Conservation (phyloP, 2,888 invertebrate genomes). For the Gastrophysa polygoni region DNA sequence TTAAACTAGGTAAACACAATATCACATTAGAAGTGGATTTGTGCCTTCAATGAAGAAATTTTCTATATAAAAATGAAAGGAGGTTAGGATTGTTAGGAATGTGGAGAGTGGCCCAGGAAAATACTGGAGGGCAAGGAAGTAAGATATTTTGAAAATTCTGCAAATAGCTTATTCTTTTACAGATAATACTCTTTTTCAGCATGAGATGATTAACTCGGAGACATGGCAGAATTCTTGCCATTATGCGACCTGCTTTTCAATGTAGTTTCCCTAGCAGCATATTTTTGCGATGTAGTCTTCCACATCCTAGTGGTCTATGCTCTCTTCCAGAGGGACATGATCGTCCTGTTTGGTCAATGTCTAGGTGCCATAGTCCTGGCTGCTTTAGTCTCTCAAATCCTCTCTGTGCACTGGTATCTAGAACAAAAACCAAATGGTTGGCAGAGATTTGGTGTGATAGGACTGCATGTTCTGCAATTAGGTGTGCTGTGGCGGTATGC, state of each 20-base stretch:
- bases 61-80: conserved; percentile 51
- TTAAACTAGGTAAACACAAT: conserved; percentile 10
- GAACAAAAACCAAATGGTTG: conserved; percentile 53
- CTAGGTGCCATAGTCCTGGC: conserved; percentile 75
- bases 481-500: conserved; percentile 84
- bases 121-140: conserved; percentile 52
- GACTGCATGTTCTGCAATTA: conserved; percentile 71
- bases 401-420: conserved; percentile 72
- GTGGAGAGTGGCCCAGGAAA: conserved; percentile 55
- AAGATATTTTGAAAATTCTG: conserved; percentile 30
- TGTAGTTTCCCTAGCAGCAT: conserved; percentile 86
- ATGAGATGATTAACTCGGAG: conserved; percentile 53
- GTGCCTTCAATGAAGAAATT: conserved; percentile 17
- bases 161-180: conserved; percentile 5
- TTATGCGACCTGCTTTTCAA: conserved; percentile 91
- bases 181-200: conserved; percentile 43
- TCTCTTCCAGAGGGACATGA: conserved; percentile 71
- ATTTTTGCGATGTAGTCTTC: conserved; percentile 90
- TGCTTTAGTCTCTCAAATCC: conserved; percentile 74
- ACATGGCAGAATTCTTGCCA: conserved; percentile 84
- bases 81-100: conserved; percentile 60
- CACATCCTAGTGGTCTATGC: conserved; percentile 87
- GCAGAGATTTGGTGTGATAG: conserved; percentile 62
- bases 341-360: conserved; percentile 70
- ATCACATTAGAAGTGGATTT: background rate